Percentiles rank a stretch among this genome's conserved stretches.
Evolutionary conservation across 2,113 vertebrate species (phyloP).

Genomic region (Carassius carassius): DNA sequence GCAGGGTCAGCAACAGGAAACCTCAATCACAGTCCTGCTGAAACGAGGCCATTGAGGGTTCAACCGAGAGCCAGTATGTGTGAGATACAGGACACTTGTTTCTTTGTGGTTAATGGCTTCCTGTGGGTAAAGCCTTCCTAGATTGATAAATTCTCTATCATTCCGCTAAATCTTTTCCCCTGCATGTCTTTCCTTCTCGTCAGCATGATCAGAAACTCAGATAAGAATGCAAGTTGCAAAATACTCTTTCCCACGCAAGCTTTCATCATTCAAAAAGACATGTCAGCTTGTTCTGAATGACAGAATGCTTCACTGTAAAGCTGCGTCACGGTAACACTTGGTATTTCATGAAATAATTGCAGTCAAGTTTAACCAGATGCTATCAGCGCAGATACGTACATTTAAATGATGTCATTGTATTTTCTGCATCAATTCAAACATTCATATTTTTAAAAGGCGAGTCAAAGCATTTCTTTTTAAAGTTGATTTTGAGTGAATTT

Average conservation of each 20-base stretch:
- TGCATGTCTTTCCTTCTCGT: slow-evolving; percentile 17
- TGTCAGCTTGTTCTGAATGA: not conserved
- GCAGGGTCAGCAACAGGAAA: slow-evolving; percentile 26
- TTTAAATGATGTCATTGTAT: not conserved
- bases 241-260: not conserved
- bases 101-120: slow-evolving; percentile 14
- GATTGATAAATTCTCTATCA: slow-evolving; percentile 2
- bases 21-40: slow-evolving; percentile 14
- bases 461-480: not conserved
- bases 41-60: slow-evolving; percentile 1
- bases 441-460: not conserved
- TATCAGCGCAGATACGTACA: not conserved
- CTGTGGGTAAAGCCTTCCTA: not conserved
- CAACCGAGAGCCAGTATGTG: not conserved
- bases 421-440: not conserved
- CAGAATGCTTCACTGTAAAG: not conserved
- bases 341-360: not conserved
- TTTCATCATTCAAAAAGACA: not conserved
- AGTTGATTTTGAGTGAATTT: not conserved
- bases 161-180: not conserved
- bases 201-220: slow-evolving; percentile 19
- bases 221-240: slow-evolving; percentile 19
- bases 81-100: not conserved
- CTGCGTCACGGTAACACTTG: not conserved
- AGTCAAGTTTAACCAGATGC: not conserved